phyloP scores from a whole-genome alignment of 2,888 invertebrate species.

The Acleris sparsana region DNA sequence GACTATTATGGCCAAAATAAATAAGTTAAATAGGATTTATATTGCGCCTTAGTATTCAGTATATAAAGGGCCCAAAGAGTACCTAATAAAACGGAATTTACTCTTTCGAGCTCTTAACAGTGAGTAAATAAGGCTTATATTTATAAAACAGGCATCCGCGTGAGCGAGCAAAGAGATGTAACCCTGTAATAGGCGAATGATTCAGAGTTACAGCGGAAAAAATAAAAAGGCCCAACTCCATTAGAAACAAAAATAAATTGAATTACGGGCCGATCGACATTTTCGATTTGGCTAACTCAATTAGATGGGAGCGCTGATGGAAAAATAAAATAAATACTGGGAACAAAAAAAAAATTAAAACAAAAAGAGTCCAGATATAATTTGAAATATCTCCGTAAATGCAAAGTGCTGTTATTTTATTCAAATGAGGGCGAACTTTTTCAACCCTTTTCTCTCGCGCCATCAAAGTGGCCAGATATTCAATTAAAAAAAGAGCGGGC shows the following conservation, averaged over 20 bases:
- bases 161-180: constrained; percentile 48
- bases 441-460: constrained; percentile 78
- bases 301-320: constrained; percentile 81
- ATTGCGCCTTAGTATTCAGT: too few relatives aligned
- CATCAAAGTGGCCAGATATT: constrained; percentile 84
- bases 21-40: too few relatives aligned
- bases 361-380: constrained; percentile 82
- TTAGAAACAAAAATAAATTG: constrained; percentile 84
- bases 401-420: constrained; percentile 84
- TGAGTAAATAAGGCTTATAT: too few relatives aligned
- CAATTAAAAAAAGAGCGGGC: constrained; percentile 83
- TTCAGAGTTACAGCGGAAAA: constrained; percentile 73
- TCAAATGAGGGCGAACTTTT: constrained; percentile 83
- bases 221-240: constrained; percentile 74
- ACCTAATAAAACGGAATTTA: too few relatives aligned
- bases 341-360: constrained; percentile 79
- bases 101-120: too few relatives aligned
- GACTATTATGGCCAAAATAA: too few relatives aligned
- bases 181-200: constrained; percentile 67
- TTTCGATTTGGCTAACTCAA: constrained; percentile 83
- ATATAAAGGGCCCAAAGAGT: too few relatives aligned
- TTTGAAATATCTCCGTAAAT: constrained; percentile 84
- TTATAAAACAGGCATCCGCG: constrained; percentile 34
- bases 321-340: constrained; percentile 83
- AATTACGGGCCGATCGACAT: constrained; percentile 83